Evolutionary conservation across 2,888 invertebrate genomes (phyloP), one percentile per base, ranked within the genome.

Genomic region (Cepaea hortensis): DNA sequence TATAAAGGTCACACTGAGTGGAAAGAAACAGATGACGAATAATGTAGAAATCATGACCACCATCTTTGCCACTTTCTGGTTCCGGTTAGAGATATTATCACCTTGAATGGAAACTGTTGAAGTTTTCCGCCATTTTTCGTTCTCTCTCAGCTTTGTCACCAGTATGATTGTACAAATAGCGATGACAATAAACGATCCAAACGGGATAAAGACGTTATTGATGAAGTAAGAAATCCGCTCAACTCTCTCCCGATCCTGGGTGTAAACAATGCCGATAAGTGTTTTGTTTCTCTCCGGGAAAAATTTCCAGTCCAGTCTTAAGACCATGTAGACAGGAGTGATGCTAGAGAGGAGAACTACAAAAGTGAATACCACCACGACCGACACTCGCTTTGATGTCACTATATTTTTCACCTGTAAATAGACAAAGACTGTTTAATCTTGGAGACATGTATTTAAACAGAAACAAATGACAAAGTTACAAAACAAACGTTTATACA

Each of bases 11-110:
- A 79, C 35, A 46, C 62, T 79, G 2, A 79, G 46, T 1, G 79
- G 79, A 4, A 62, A 5, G 62, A 79, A 79, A 46, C 79, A 79
- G 15, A 79, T 62, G 13, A 79, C 46, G 18, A 79, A 79, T 1
- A 79, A 62, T 35, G 79, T 62, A 3, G 79, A 79, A 61, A 79
- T 61, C 79, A 79, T 79, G 35, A 79, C 79, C 35, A 79, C 79
- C 79, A 79, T 79, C 61, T 79, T 79, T 9, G 79, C 61, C 18
- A 79, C 79, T 62, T 35, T 79, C 79, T 79, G 79, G 35, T 79
- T 79, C 0, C 79, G 79, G 62, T 46, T 79, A 35, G 79, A 79
- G 13, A 79, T 62, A 18, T 61, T 79, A n/a, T 79, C 77, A 77
- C n/a, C 62, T 79, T 79, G 79, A 9, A n/a, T 18, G 35, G 79